These are phyloP conservation scores for Tineola bisselliella DNA, from an alignment of 2,888 invertebrate species.

Conservation along the genomic window DNA sequence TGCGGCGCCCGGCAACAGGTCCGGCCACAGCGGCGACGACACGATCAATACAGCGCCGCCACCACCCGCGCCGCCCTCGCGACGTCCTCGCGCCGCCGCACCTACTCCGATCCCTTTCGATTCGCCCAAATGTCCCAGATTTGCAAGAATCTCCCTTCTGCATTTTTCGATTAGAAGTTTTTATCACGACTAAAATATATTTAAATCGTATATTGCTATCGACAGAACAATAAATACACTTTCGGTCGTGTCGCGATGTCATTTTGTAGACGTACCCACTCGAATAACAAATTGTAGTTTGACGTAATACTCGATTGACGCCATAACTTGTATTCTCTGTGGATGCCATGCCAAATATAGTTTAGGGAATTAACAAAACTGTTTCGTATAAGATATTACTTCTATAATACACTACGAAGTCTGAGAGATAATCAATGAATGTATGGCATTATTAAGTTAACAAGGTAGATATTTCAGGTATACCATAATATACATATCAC, in stretches of 20 bases:
- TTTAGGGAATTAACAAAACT: neutral
- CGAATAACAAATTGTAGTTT: neutral
- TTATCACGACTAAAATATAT: neutral
- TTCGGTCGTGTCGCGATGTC: neutral
- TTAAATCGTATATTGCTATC: neutral
- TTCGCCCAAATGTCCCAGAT: neutral
- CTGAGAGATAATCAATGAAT: too few relatives aligned
- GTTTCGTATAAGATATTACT: neutral
- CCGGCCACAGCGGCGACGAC: slow-evolving; percentile 23
- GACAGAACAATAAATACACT: neutral
- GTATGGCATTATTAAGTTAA: too few relatives aligned
- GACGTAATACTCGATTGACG: neutral
- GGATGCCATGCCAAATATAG: neutral
- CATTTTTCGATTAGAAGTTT: neutral
- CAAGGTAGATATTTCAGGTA: too few relatives aligned
- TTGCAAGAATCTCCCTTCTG: neutral
- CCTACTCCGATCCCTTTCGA: slow-evolving; percentile 13
- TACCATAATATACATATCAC: too few relatives aligned
- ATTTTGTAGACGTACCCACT: neutral
- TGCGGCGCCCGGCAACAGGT: slow-evolving; percentile 63
- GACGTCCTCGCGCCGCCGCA: slow-evolving; percentile 25
- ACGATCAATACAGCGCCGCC: slow-evolving; percentile 43
- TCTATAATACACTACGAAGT: too few relatives aligned
- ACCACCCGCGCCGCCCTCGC: slow-evolving; percentile 20
- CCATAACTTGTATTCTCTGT: neutral